These are phyloP conservation scores for Clamator glandarius DNA, from an alignment of 2,797 vertebrate genomes.

Conservation along the genomic window DNA sequence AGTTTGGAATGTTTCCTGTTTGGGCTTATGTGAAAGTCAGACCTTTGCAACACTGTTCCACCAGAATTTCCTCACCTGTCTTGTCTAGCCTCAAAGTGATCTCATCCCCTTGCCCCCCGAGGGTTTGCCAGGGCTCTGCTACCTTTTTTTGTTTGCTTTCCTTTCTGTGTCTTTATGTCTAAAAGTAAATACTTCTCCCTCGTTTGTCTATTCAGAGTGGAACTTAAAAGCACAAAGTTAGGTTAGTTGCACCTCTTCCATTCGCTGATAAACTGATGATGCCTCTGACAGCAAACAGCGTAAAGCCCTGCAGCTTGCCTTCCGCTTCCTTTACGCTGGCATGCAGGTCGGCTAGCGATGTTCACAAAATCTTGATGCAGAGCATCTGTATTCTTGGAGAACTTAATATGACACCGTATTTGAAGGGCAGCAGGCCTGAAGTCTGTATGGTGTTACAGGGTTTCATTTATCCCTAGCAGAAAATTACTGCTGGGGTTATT, in stretches of 20 bases:
- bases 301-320: not conserved
- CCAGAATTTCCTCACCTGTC: not conserved
- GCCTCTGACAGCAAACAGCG: not conserved
- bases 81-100: not conserved
- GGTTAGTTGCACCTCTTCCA: not conserved
- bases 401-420: rapidly evolving
- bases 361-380: not conserved
- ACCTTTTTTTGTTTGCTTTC: not conserved
- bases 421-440: not conserved
- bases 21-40: not conserved
- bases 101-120: not conserved
- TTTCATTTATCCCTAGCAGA: not conserved
- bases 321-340: not conserved
- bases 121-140: not conserved
- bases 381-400: not conserved
- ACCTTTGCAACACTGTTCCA: not conserved
- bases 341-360: not conserved
- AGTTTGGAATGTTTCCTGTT: not conserved
- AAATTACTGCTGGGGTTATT: not conserved
- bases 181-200: not conserved
- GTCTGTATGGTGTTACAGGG: not conserved
- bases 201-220: not conserved
- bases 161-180: not conserved
- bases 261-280: not conserved
- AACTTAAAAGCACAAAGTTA: not conserved